phyloP scores from a whole-genome alignment of 2,797 vertebrate species.

The Mustela erminea region DNA sequence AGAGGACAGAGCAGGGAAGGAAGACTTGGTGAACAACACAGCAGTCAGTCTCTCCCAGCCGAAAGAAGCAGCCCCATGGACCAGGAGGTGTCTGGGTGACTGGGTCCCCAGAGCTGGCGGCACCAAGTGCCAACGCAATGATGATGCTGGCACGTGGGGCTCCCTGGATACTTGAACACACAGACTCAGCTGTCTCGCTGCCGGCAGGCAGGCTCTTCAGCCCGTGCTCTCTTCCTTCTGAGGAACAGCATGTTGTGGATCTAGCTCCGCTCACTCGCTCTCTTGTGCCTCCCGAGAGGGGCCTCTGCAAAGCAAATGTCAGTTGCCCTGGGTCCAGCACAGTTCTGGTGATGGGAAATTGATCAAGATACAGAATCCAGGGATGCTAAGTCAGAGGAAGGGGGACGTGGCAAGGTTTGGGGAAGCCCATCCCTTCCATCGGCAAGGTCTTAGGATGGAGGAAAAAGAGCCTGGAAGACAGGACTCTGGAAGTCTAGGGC shows the following conservation, averaged over 20 bases:
- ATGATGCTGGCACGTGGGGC: accelerated
- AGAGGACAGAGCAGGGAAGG: neutral
- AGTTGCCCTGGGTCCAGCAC: neutral
- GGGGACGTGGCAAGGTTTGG: neutral
- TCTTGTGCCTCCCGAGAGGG: neutral
- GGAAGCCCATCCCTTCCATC: neutral
- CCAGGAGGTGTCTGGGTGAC: neutral
- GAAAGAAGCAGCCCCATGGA: neutral
- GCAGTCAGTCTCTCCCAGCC: neutral
- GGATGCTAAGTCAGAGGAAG: neutral
- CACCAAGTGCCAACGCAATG: neutral
- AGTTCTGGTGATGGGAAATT: neutral
- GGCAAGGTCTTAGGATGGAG: neutral
- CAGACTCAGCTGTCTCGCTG: neutral
- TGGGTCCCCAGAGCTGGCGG: neutral
- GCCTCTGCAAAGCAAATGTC: neutral
- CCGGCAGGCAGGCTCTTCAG: neutral
- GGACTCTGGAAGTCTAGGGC: neutral
- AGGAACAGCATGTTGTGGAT: neutral
- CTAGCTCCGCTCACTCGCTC: neutral
- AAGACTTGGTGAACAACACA: neutral
- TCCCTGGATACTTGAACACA: neutral
- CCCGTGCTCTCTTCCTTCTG: neutral
- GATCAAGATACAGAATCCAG: neutral
- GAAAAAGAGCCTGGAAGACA: neutral